phyloP scores from a whole-genome alignment of 2,797 vertebrate species.

The Hippopotamyrus pictus region DNA sequence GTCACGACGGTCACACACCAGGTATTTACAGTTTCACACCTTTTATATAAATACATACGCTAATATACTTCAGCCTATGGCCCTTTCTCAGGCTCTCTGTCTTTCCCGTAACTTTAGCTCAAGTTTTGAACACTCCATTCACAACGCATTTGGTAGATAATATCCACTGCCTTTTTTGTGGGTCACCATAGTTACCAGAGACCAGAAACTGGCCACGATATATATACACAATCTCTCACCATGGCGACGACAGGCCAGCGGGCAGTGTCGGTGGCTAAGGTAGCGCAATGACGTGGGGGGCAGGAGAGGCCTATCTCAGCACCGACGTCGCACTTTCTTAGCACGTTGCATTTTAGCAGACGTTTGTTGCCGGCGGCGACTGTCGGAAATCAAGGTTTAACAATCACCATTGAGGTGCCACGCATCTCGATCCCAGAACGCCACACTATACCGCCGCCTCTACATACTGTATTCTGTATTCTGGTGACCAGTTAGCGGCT shows the following conservation, averaged over 20 bases:
- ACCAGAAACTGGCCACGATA: not conserved
- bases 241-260: not conserved
- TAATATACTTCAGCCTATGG: not conserved
- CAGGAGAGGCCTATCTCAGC: not conserved
- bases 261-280: not conserved
- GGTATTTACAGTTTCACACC: not conserved
- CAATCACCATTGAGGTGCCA: not conserved
- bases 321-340: not conserved
- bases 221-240: not conserved
- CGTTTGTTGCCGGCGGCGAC: not conserved
- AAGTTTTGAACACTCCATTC: not conserved
- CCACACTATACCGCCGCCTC: not conserved
- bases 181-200: not conserved
- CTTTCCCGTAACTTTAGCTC: not conserved
- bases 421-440: not conserved
- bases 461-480: not conserved
- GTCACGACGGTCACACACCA: not conserved
- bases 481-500: not conserved
- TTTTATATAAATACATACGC: not conserved
- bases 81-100: not conserved
- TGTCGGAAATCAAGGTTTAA: not conserved
- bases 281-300: not conserved
- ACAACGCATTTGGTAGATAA: not conserved
- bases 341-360: not conserved
- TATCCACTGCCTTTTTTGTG: not conserved